Percentiles rank a stretch among this genome's conserved stretches.
phyloP scores from a whole-genome alignment of 2,113 vertebrate species.

The Oenanthe melanoleuca region DNA sequence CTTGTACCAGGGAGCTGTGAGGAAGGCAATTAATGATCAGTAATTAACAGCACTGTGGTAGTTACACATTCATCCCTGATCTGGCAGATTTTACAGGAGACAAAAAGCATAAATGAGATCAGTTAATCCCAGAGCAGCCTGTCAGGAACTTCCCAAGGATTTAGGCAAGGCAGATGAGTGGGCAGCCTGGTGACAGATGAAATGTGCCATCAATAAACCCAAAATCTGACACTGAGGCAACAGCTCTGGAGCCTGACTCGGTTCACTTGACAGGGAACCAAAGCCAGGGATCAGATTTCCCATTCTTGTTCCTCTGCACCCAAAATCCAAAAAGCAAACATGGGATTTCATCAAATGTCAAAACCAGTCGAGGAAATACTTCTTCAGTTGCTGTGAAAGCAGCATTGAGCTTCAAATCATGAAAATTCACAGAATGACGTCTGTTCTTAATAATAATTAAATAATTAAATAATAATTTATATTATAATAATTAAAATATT shows the following conservation, averaged over 20 bases:
- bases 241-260: neutral
- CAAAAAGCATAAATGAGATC: neutral
- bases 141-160: neutral
- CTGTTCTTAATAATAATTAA: neutral
- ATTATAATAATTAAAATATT: too few species aligned
- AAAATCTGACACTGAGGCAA: neutral
- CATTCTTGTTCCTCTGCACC: neutral
- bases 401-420: accelerated
- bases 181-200: neutral
- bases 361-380: neutral
- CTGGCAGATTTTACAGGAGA: neutral
- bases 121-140: neutral
- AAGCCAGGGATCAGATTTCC: neutral
- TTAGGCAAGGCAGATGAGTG: neutral
- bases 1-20: neutral
- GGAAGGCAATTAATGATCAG: neutral
- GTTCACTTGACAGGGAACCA: neutral
- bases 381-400: neutral
- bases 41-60: neutral
- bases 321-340: neutral
- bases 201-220: neutral
- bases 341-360: neutral
- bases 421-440: neutral
- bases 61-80: accelerated
- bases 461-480: too few species aligned